Base-by-base conservation (phyloP, 2,888 invertebrate genomes). In the Rhingia campestris region DNA sequence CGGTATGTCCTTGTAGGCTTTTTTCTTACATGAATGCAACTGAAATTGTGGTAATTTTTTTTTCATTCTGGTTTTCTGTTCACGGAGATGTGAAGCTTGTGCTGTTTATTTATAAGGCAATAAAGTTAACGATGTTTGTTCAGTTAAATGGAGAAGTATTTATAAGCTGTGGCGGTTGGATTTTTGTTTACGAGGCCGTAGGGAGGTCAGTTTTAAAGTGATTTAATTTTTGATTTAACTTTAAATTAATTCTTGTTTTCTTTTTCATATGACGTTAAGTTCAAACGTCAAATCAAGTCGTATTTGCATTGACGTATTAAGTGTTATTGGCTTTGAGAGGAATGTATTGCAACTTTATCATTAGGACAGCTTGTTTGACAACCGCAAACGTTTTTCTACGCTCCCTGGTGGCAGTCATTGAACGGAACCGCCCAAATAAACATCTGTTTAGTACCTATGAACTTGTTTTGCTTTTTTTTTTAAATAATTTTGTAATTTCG, bases 1-100 rank as follows among this genome's bases (percentile, higher is more conserved):
- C 22, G 22, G 73, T 58, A 53, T 69, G 73, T 82, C 82, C 82
- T 82, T 82, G 82, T 63, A 49, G 69, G 22, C 45, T 47, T 58
- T 7, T 49, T 32, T 30, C 22, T 35, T 6, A 22, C 39, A 2
- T 66, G 32, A 53, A 56, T 53, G 45, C 53, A 37, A 12, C 41
- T n/a, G 56, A 61, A 66, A 41, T 37, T 61, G 35, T 32, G 22
- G 22, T 22, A 22, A 22, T 22, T 22, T 22, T 22, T 22, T 22
- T 22, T 45, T 33, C 67, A 22, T 61, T 51, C 12, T 75, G 51
- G 47, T 54, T 47, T 63, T 39, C 54, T 49, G 64, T 64, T 43
- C 35, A 49, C n/a, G n/a, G 49, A 47, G 39, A 56, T 64, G 39
- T 56, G 59, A 53, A 4, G 47, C 45, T 43, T 49, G 47, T 53